phyloP scores from a whole-genome alignment of 2,797 vertebrate genomes.

The Bradypodion ventrale region DNA sequence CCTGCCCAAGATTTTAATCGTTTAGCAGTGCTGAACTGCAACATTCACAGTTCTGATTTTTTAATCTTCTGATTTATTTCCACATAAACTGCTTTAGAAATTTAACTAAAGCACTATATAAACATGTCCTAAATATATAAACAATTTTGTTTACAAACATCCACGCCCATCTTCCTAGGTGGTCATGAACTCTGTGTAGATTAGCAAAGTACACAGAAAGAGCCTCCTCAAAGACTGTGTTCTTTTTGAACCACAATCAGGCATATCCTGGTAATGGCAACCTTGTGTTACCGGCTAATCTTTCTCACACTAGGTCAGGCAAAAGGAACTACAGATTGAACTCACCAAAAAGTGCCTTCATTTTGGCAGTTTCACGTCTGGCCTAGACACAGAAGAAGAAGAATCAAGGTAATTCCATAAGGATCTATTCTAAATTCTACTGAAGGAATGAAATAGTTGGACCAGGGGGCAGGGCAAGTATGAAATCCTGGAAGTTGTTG shows the following conservation, averaged over 20 bases:
- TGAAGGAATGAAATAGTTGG: too few species aligned
- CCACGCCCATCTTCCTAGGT: background rate
- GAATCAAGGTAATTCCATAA: conserved; percentile 30
- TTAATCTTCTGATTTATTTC: background rate
- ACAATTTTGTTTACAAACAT: conserved; percentile 33
- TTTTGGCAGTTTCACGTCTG: too few species aligned
- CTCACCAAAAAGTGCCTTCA: too few species aligned
- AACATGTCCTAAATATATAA: background rate
- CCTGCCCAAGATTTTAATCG: background rate
- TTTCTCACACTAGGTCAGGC: too few species aligned
- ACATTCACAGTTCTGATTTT: background rate
- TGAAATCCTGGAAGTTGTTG: conserved; percentile 55
- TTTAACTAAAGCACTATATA: background rate
- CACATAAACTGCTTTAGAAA: background rate
- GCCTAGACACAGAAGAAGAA: too few species aligned
- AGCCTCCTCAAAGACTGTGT: too few species aligned
- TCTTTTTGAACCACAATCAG: too few species aligned
- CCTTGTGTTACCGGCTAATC: too few species aligned
- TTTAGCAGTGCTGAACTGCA: background rate
- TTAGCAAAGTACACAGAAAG: too few species aligned
- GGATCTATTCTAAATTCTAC: background rate
- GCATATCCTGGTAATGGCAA: too few species aligned
- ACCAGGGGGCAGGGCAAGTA: too few species aligned
- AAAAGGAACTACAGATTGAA: too few species aligned
- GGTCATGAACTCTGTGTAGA: conserved; percentile 23